phyloP scores from a whole-genome alignment of 2,113 vertebrate genomes.

The Actenoides hombroni region DNA sequence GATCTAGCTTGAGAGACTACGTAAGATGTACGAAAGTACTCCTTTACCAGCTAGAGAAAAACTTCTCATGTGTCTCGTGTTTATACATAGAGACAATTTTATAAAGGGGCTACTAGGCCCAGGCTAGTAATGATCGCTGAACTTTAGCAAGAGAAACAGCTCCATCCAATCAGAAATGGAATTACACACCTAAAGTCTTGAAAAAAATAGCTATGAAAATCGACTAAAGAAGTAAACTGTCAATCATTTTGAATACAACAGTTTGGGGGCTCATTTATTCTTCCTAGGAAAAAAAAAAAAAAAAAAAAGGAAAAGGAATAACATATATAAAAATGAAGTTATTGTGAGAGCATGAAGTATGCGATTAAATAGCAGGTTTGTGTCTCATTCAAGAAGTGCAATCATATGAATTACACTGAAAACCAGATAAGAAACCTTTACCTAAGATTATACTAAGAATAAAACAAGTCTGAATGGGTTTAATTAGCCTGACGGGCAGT shows the following conservation, averaged over 20 bases:
- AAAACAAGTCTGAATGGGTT: background rate
- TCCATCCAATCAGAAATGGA: background rate
- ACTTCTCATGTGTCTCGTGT: background rate
- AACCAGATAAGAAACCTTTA: background rate
- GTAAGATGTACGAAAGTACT: background rate
- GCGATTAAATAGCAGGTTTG: background rate
- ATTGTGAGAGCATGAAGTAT: background rate
- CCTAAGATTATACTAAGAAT: background rate
- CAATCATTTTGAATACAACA: background rate
- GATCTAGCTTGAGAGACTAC: background rate
- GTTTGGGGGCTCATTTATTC: background rate
- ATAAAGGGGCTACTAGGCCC: background rate
- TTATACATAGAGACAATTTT: background rate
- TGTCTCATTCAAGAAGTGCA: background rate
- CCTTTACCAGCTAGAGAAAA: background rate
- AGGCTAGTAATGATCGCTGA: background rate
- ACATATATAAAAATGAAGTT: background rate
- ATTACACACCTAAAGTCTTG: background rate
- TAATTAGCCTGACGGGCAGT: background rate
- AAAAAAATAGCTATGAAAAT: background rate
- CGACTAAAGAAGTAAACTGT: background rate
- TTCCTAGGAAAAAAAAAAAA: background rate
- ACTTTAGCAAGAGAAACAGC: background rate
- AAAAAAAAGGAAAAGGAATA: background rate
- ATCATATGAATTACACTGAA: background rate